Evolutionary conservation across 2,113 vertebrate genomes (phyloP).

Genomic region (Elanus axillaris): DNA sequence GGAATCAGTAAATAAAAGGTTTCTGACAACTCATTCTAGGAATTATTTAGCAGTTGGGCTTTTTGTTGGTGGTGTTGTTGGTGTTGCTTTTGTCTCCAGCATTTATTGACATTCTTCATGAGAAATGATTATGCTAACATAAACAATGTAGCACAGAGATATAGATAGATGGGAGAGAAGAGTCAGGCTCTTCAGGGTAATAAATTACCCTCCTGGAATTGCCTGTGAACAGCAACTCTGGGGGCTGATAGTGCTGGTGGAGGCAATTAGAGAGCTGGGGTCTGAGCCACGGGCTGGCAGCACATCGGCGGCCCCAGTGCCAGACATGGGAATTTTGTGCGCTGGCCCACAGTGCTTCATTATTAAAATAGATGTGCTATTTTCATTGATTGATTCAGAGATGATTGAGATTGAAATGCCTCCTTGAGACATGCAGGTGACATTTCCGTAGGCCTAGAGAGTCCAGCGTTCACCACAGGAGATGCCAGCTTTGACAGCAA

Average conservation of each 20-base stretch:
- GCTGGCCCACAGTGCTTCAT: background rate
- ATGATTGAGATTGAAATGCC: conserved; percentile 28
- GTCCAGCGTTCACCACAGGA: background rate
- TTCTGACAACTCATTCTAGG: conserved; percentile 85
- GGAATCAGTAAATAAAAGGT: conserved; percentile 88
- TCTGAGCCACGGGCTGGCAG: background rate
- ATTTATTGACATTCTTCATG: conserved; percentile 69
- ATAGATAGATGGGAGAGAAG: conserved; percentile 25
- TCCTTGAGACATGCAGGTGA: background rate
- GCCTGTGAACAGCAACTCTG: background rate
- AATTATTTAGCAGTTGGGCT: conserved; percentile 84
- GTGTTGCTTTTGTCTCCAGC: conserved; percentile 61
- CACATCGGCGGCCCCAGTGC: background rate
- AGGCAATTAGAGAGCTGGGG: background rate
- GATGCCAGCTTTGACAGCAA: conserved; percentile 17
- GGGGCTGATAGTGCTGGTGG: background rate
- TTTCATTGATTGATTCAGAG: conserved; percentile 3
- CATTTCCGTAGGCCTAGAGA: background rate
- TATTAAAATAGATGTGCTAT: background rate
- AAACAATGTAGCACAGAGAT: conserved; percentile 19
- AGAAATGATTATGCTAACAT: conserved; percentile 70
- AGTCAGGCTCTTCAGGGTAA: conserved; percentile 10
- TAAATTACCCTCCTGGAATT: conserved; percentile 40
- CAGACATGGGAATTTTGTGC: background rate
- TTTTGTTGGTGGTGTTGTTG: conserved; percentile 36